phyloP scores from a whole-genome alignment of 2,797 vertebrate genomes.

The Acipenser ruthenus region DNA sequence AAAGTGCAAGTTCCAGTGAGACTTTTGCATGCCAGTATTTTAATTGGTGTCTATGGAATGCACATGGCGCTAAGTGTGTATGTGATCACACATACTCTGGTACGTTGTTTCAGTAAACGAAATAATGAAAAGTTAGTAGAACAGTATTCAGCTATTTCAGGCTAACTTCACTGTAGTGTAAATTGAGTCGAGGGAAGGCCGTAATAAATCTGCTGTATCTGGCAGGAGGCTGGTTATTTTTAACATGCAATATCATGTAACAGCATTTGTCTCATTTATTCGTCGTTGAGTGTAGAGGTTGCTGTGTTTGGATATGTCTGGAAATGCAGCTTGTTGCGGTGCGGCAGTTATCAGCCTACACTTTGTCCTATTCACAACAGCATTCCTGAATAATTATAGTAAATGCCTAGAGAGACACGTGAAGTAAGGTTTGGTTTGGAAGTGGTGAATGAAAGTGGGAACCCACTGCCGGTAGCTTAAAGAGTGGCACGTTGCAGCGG shows the following conservation, averaged over 20 bases:
- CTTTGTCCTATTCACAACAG: slow-evolving; percentile 30
- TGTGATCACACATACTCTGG: too few relatives aligned
- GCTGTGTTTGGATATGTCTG: slow-evolving; percentile 40
- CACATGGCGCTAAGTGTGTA: too few relatives aligned
- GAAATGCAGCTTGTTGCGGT: slow-evolving; percentile 32
- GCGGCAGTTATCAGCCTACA: slow-evolving; percentile 16
- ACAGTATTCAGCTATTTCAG: slow-evolving; percentile 14
- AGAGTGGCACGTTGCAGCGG: slow-evolving; percentile 4
- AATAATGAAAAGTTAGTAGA: not conserved
- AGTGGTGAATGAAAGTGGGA: slow-evolving; percentile 37
- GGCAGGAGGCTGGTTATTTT: slow-evolving; percentile 56
- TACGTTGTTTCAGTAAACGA: too few relatives aligned
- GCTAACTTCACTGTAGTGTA: slow-evolving; percentile 28
- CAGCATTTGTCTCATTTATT: slow-evolving; percentile 31
- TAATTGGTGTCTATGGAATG: too few relatives aligned
- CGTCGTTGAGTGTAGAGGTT: slow-evolving; percentile 38
- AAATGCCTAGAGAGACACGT: slow-evolving; percentile 27
- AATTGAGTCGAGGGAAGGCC: slow-evolving; percentile 38
- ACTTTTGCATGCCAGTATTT: too few relatives aligned
- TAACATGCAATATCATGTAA: slow-evolving; percentile 53
- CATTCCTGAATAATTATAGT: slow-evolving; percentile 33
- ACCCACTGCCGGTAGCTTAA: slow-evolving; percentile 4
- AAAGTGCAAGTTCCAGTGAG: too few relatives aligned
- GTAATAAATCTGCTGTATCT: slow-evolving; percentile 35
- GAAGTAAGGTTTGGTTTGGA: slow-evolving; percentile 39